Evolutionary conservation across 2,888 invertebrate genomes (phyloP), one percentile per base, ranked within the genome.

Genomic region (Tenthredo distinguenda): DNA sequence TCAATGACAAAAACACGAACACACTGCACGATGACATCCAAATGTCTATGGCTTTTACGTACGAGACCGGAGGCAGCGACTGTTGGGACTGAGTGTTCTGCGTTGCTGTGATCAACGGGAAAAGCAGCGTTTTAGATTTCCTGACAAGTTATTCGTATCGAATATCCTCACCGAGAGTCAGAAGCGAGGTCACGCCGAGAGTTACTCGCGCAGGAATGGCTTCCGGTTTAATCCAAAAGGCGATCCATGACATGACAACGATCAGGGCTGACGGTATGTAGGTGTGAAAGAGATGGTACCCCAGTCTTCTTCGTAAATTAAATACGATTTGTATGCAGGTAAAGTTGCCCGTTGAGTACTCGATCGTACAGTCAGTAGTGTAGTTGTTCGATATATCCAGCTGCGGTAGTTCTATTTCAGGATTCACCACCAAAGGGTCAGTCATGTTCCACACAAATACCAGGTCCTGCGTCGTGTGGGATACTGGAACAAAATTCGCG

Each of bases 221-320:
- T 93, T 98, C 98, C 0, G 98, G 98, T 91, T 98, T 98, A 90
- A 98, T 98, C 98, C 98, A 98, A 94, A 98, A 98, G 0, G 98
- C 98, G 89, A 98, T 98, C 98, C 98, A 98, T 86, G 98, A 98
- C 97, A 98, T 98, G 86, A 98, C 98, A 74, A 98, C 98, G 92
- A 98, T 98, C 88, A 98, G 95, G 0, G 98, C 98, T 1, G 98
- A 98, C 0, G 98, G 98, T 90, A 98, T 98, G 93, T 98, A 98
- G 0, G 98, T 98, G 94, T 98, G 98, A 93, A 98, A 98, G 84
- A 98, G 95, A 92, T 98, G 98, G 94, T 98, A 98, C 21, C 98
- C 98, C 31, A 98, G 95, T 0, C 98, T 96, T 5, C 98, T 95
- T 71, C 96, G 96, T 85, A 98, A 94, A 93, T 97, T 97, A 94